Conservation (phyloP, 2,113 vertebrate genomes). For the Scomber colias region DNA sequence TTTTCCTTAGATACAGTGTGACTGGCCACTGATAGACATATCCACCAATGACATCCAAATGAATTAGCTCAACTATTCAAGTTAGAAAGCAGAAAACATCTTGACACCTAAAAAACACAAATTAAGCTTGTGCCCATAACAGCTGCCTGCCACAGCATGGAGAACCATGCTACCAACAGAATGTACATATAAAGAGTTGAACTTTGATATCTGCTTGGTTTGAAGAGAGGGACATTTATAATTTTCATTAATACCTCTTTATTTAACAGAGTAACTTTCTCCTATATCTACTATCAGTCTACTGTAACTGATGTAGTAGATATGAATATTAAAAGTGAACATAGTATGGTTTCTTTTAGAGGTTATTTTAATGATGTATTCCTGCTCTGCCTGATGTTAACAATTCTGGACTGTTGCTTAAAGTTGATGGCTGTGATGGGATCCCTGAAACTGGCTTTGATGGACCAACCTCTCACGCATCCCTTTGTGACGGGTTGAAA, state of each 20-base stretch:
- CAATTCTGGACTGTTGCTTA: not conserved
- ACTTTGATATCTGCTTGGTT: not conserved
- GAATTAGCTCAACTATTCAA: not conserved
- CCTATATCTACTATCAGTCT: too few relatives aligned
- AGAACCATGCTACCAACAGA: not conserved
- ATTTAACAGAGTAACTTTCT: not conserved
- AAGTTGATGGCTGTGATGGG: not conserved
- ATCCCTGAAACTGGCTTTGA: conserved; percentile 7
- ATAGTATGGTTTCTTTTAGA: not conserved
- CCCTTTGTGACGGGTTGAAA: too few relatives aligned
- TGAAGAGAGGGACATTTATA: not conserved
- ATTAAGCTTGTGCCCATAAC: not conserved
- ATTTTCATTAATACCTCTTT: not conserved
- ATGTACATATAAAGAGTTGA: not conserved
- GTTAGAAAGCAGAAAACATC: conserved; percentile 13
- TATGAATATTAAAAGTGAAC: conserved; percentile 1
- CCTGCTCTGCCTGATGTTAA: not conserved
- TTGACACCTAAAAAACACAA: conserved; percentile 1
- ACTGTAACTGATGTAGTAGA: not conserved
- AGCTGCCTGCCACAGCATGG: not conserved
- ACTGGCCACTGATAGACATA: conserved; percentile 9
- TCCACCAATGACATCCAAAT: conserved; percentile 9
- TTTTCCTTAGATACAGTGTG: conserved; percentile 41
- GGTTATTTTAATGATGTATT: not conserved
- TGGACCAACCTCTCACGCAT: not conserved